A percentile compares a stretch with the other conserved stretches of the same genome.
Conservation (phyloP, 2,797 vertebrate species). For the Denticeps clupeoides region DNA sequence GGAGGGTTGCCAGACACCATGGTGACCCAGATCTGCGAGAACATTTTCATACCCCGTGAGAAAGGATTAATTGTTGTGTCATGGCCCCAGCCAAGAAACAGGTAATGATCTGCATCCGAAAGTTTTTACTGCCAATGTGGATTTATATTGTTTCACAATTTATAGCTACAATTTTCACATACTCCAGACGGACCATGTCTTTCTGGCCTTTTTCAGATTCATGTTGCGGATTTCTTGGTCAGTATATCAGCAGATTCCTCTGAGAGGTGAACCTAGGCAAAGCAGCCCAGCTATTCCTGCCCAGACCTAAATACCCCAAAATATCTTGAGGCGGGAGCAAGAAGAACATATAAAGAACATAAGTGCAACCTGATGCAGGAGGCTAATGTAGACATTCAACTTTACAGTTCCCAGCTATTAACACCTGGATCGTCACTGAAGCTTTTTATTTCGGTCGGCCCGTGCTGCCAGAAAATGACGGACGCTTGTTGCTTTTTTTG, state of each 20-base stretch:
- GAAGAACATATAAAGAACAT: neutral
- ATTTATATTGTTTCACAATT: constrained; percentile 61
- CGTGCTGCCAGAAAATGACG: constrained; percentile 28
- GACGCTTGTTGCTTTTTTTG: constrained; percentile 38
- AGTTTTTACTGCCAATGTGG: constrained; percentile 47
- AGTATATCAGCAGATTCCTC: constrained; percentile 53
- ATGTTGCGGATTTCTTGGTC: constrained; percentile 45
- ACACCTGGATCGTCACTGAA: constrained; percentile 42
- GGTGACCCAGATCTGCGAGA: too few relatives aligned
- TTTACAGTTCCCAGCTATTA: constrained; percentile 37
- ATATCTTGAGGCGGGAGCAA: neutral
- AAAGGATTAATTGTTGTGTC: constrained; percentile 27
- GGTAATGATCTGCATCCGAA: constrained; percentile 64
- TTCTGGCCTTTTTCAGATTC: constrained; percentile 37
- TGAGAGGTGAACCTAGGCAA: constrained; percentile 44
- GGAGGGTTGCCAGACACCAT: too few relatives aligned
- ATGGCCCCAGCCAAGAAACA: constrained; percentile 40
- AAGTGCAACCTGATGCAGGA: neutral
- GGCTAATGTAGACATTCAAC: constrained; percentile 31
- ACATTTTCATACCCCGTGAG: constrained; percentile 1
- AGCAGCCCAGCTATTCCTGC: constrained; percentile 34
- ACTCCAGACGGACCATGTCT: constrained; percentile 43
- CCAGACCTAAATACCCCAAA: constrained; percentile 15
- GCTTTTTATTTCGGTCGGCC: constrained; percentile 43
- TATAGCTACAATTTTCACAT: constrained; percentile 55